Percentiles rank a stretch among this genome's conserved stretches.
Conservation (phyloP, 2,888 invertebrate genomes). For the Erpobdella octoculata region DNA sequence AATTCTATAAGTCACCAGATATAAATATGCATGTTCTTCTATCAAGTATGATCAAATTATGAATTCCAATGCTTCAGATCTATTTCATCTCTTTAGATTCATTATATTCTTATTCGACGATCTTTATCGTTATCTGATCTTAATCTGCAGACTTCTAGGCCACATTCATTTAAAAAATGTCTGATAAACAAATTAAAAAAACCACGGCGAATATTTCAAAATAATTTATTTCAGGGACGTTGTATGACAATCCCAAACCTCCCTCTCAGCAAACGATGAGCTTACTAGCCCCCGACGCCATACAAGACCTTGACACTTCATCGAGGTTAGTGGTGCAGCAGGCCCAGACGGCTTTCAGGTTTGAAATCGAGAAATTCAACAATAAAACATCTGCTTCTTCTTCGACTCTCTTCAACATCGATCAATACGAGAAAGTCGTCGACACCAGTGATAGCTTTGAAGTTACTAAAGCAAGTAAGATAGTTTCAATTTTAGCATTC, state of each 20-base stretch:
- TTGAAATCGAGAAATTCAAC: slow-evolving; percentile 36
- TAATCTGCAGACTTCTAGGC: no score
- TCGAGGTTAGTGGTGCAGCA: slow-evolving; percentile 4
- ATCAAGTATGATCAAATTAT: no score
- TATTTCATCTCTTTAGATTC: no score
- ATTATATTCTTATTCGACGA: no score
- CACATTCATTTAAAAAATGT: no score
- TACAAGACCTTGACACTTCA: neutral
- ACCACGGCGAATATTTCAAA: no score
- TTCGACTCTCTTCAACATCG: slow-evolving; percentile 29
- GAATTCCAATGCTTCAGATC: no score
- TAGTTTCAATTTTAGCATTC: no score
- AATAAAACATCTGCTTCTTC: slow-evolving; percentile 28
- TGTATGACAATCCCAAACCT: slow-evolving; percentile 9
- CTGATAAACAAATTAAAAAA: no score
- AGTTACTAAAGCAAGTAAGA: slow-evolving; percentile 34
- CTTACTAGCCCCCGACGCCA: neutral
- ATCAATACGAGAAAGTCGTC: slow-evolving; percentile 33
- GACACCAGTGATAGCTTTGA: slow-evolving; percentile 34
- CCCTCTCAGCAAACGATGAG: neutral
- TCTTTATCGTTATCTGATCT: no score
- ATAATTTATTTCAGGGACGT: neutral
- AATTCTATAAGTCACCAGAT: no score
- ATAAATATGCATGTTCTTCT: no score
- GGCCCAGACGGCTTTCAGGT: slow-evolving; percentile 34